Evolutionary conservation across 2,888 invertebrate genomes (phyloP).

Genomic region (Nezara viridula): DNA sequence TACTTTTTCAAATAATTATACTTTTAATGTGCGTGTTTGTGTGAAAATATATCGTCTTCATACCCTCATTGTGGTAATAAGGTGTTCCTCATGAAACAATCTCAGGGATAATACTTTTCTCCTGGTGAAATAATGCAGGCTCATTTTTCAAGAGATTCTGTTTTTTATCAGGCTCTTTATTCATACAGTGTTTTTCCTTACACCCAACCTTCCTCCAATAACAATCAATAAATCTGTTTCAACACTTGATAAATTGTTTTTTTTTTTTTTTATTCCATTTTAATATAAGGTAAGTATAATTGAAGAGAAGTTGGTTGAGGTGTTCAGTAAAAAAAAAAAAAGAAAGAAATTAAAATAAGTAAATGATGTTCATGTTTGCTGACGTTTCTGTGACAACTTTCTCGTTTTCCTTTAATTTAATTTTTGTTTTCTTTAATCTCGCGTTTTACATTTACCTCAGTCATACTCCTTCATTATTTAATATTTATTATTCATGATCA

Average conservation of each 20-base stretch:
- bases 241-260: background rate
- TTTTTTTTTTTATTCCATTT: background rate
- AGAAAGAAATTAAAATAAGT: too few species aligned
- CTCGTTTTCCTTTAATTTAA: too few species aligned
- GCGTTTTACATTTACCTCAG: too few species aligned
- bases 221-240: background rate
- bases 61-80: background rate
- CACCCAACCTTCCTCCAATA: background rate
- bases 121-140: background rate
- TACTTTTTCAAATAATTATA: too few species aligned
- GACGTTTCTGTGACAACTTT: too few species aligned
- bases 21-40: background rate
- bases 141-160: slow-evolving; percentile 11
- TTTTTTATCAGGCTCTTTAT: background rate
- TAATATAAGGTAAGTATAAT: too few species aligned
- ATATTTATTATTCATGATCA: too few species aligned
- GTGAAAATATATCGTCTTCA: background rate
- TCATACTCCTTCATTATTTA: too few species aligned
- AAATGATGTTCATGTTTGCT: too few species aligned
- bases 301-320: too few species aligned
- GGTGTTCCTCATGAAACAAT: background rate
- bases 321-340: too few species aligned
- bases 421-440: too few species aligned
- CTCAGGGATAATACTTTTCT: background rate
- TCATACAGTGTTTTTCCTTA: background rate